phyloP scores from a whole-genome alignment of 2,113 vertebrate species.

The Pogona vitticeps region DNA sequence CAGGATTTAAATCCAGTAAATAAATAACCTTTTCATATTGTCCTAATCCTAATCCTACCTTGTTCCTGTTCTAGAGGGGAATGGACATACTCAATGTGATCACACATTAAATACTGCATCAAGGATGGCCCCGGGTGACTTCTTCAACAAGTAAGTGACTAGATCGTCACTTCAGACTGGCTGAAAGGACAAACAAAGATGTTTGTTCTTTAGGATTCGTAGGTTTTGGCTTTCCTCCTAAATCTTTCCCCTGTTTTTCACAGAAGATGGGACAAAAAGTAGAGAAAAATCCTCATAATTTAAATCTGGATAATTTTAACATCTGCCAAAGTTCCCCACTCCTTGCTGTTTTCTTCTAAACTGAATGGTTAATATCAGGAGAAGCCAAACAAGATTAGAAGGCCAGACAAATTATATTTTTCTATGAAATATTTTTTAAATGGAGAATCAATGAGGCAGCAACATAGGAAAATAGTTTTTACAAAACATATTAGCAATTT shows the following conservation, averaged over 20 bases:
- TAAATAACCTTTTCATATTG: no score
- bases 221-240: background rate
- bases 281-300: background rate
- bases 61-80: no score
- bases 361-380: background rate
- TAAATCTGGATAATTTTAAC: background rate
- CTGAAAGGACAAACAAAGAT: background rate
- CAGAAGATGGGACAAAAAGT: background rate
- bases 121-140: no score
- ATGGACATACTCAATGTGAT: no score
- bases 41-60: no score
- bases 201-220: background rate
- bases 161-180: no score
- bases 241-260: background rate
- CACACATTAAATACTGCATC: no score
- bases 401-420: background rate
- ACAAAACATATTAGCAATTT: background rate
- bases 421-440: background rate
- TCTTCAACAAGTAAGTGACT: no score
- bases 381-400: background rate
- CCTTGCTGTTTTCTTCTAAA: background rate
- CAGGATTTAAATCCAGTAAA: no score
- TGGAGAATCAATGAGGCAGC: background rate
- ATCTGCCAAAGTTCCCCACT: no score
- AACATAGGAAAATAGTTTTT: background rate